phyloP scores from a whole-genome alignment of 37 sponge, comb jelly and placozoan genomes.

The Ephydatia muelleri region DNA sequence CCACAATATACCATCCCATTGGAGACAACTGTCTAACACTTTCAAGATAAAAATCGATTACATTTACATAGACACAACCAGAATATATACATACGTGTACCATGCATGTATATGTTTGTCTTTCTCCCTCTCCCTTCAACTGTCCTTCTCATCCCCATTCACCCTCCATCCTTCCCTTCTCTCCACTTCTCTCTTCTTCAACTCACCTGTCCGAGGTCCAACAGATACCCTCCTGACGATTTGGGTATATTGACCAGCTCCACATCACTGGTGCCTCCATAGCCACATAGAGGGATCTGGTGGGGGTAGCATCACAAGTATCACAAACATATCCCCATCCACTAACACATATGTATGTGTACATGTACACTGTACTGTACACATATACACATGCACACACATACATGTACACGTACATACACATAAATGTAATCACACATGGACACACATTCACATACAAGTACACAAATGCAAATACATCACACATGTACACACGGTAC shows the following conservation, averaged over 20 bases:
- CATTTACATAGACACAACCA: too few species aligned
- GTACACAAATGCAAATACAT: too few species aligned
- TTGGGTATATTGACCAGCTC: conserved; percentile 21
- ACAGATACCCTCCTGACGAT: not conserved
- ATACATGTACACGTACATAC: not conserved
- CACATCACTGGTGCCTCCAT: conserved; percentile 50
- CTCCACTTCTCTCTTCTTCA: not conserved
- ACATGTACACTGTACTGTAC: too few species aligned
- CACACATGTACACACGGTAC: not conserved
- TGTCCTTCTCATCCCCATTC: not conserved
- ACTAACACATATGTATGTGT: too few species aligned
- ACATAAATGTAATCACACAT: too few species aligned
- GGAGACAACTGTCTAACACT: too few species aligned
- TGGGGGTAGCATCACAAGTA: too few species aligned
- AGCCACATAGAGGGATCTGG: conserved; percentile 64
- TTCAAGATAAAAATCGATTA: too few species aligned
- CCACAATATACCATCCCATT: too few species aligned
- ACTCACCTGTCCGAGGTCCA: conserved; percentile 44
- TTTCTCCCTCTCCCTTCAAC: not conserved
- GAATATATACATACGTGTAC: too few species aligned
- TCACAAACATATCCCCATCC: too few species aligned
- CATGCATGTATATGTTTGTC: too few species aligned
- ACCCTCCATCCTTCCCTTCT: not conserved
- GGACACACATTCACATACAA: not conserved
- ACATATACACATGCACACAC: not conserved